These are phyloP conservation scores for Falco peregrinus DNA, from an alignment of 2,797 vertebrate genomes.

Conservation along the genomic window DNA sequence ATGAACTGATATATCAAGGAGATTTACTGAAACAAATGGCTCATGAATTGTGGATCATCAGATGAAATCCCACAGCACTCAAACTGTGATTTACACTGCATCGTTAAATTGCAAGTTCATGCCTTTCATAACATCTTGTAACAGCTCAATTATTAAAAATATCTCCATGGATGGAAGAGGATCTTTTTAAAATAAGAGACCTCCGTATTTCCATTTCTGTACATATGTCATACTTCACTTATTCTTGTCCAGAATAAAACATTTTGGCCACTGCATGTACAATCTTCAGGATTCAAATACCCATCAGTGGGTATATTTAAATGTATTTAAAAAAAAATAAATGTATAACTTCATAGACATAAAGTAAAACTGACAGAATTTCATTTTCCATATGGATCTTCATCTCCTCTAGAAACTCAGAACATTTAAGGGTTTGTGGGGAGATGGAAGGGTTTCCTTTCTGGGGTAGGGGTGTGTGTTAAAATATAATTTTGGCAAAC, in stretches of 20 bases:
- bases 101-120: background rate
- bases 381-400: background rate
- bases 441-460: background rate
- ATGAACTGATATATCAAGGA: background rate
- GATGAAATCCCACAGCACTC: background rate
- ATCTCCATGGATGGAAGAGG: background rate
- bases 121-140: background rate
- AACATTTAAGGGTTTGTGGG: background rate
- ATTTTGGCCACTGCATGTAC: background rate
- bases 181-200: background rate
- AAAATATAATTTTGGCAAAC: background rate
- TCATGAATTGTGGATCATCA: background rate
- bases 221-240: background rate
- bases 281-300: background rate
- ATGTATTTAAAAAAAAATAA: too few species aligned
- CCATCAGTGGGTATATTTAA: background rate
- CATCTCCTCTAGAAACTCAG: background rate
- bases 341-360: background rate
- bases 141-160: background rate
- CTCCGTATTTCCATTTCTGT: background rate
- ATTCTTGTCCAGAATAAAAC: background rate
- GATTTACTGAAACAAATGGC: slow-evolving; percentile 1
- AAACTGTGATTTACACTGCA: background rate
- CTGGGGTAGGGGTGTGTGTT: background rate
- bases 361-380: background rate